A percentile compares a stretch with the other conserved stretches of the same genome.
Conservation (phyloP, 2,113 vertebrate species). For the Leucoraja erinaceus region DNA sequence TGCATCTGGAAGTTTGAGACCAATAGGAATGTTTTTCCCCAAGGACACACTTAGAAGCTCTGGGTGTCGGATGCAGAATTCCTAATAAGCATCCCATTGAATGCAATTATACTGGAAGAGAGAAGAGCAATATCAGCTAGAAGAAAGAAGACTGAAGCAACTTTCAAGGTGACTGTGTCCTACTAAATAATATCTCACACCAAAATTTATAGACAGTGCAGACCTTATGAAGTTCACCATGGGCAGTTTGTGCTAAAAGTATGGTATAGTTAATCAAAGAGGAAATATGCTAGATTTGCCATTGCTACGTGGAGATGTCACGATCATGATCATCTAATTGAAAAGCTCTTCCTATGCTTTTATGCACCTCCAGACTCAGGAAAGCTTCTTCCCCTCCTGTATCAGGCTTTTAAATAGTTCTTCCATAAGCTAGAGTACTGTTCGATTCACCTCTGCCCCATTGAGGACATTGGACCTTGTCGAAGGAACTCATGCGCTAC, state of each 20-base stretch:
- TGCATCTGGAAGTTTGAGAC: neutral
- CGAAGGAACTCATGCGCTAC: too few relatives aligned
- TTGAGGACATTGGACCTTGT: too few relatives aligned
- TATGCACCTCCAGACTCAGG: neutral
- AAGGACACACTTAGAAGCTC: neutral
- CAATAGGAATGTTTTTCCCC: neutral
- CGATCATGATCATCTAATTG: neutral
- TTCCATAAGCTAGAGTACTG: too few relatives aligned
- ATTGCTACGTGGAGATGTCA: neutral
- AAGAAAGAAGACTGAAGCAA: neutral
- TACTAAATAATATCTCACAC: neutral
- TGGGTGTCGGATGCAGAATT: neutral
- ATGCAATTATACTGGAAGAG: neutral
- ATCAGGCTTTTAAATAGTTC: too few relatives aligned
- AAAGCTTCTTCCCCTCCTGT: too few relatives aligned
- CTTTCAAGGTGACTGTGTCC: neutral
- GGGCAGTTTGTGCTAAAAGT: neutral
- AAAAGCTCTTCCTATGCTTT: neutral
- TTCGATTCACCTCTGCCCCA: too few relatives aligned
- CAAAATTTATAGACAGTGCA: neutral
- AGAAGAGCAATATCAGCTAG: neutral
- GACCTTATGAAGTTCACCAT: neutral
- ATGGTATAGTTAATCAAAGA: neutral
- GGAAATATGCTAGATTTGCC: neutral
- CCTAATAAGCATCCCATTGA: neutral